These are phyloP conservation scores for Busseola fusca DNA, from an alignment of 2,888 invertebrate species.

Conservation along the genomic window DNA sequence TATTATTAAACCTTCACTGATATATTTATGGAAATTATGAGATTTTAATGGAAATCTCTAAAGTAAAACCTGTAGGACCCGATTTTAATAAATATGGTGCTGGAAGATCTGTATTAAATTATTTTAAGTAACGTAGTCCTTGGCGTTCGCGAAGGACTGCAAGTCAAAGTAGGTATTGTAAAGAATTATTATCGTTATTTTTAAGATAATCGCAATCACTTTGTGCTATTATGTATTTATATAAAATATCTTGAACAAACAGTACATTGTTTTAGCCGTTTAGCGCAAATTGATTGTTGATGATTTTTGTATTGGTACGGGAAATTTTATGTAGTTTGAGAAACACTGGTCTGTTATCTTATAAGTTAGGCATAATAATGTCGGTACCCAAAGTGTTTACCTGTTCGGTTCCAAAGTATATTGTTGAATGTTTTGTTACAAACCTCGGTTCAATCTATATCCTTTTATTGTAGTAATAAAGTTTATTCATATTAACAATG, in stretches of 20 bases:
- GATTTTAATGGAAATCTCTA: conserved; percentile 61
- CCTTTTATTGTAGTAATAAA: conserved; percentile 88
- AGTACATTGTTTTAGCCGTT: conserved; percentile 58
- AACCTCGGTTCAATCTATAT: conserved; percentile 83
- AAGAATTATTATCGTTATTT: conserved; percentile 69
- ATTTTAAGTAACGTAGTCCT: conserved; percentile 70
- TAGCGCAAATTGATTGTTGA: conserved; percentile 67
- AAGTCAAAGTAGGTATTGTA: conserved; percentile 74
- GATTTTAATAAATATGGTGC: conserved; percentile 79
- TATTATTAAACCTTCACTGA: conserved; percentile 61
- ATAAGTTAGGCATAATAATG: conserved; percentile 83
- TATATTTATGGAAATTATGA: conserved; percentile 62
- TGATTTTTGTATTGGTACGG: conserved; percentile 58
- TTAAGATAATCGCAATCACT: conserved; percentile 69
- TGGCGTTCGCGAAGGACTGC: conserved; percentile 68
- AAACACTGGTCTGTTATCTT: conserved; percentile 84
- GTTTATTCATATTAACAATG: conserved; percentile 85
- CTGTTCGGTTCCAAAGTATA: conserved; percentile 87
- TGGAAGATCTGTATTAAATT: conserved; percentile 85
- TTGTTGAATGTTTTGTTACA: conserved; percentile 88
- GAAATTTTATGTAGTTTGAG: conserved; percentile 76
- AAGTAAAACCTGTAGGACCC: conserved; percentile 69
- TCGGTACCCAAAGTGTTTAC: conserved; percentile 86
- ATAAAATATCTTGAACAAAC: conserved; percentile 58
- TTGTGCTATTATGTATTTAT: conserved; percentile 67